Evolutionary conservation across 1,140 invertebrate genomes (phyloP).

Genomic region (Glossosoma conforme): DNA sequence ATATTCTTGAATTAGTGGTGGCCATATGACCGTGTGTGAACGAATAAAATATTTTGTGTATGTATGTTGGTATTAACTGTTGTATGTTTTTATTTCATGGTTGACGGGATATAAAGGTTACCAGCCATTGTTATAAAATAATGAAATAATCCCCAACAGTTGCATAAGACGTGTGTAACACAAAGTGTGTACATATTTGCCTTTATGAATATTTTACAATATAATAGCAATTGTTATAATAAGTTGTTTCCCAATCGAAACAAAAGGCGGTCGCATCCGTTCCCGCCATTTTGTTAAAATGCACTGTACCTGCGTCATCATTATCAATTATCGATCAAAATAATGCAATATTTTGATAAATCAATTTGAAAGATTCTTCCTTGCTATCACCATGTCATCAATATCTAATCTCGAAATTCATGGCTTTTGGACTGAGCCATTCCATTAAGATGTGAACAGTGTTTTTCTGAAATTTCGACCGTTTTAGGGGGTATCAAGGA

Average conservation of each 20-base stretch:
- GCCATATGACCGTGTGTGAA: no score
- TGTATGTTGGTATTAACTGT: no score
- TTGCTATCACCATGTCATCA: neutral
- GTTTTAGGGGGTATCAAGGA: no score
- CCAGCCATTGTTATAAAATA: constrained; percentile 13
- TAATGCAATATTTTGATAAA: neutral
- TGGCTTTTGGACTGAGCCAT: neutral
- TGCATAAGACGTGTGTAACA: constrained; percentile 13
- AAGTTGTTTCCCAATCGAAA: no score
- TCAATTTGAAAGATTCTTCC: neutral
- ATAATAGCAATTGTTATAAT: neutral
- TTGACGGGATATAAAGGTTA: constrained; percentile 7
- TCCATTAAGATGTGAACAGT: no score
- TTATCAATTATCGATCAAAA: neutral
- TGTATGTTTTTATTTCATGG: constrained; percentile 9
- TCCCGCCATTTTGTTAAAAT: neutral
- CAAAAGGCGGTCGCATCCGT: no score
- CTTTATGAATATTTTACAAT: neutral
- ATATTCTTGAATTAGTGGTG: neutral
- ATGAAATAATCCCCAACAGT: constrained; percentile 13
- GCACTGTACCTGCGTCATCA: neutral
- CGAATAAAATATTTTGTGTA: no score
- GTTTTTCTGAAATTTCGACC: no score
- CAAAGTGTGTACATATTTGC: constrained; percentile 2
- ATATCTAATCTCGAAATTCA: neutral